Evolutionary conservation across 2,797 vertebrate species (phyloP).

Genomic region (Anguilla megastoma): DNA sequence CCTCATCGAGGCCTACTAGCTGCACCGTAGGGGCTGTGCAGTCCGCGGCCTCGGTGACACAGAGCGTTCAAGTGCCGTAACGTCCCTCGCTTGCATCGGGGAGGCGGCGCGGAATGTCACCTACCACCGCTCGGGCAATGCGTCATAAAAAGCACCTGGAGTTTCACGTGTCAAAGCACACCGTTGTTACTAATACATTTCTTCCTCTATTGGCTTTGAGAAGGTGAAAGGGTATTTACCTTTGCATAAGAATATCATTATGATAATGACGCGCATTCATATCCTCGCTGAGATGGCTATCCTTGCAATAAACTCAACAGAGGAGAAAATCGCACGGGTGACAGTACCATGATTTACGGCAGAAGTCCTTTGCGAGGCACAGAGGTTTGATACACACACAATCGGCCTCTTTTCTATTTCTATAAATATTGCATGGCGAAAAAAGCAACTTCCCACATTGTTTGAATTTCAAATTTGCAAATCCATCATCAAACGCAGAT

Average conservation of each 20-base stretch:
- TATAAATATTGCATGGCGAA: slow-evolving; percentile 30
- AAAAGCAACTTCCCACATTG: slow-evolving; percentile 4
- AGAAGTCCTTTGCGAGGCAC: slow-evolving; percentile 53
- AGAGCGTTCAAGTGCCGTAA: neutral
- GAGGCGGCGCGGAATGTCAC: neutral
- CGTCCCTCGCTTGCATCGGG: neutral
- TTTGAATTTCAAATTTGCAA: slow-evolving; percentile 21
- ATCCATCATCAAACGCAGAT: slow-evolving; percentile 25
- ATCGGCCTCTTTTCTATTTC: slow-evolving; percentile 56
- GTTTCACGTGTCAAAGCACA: slow-evolving; percentile 31
- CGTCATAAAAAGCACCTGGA: neutral
- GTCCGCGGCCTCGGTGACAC: neutral
- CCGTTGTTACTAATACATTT: slow-evolving; percentile 34
- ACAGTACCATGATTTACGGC: slow-evolving; percentile 60
- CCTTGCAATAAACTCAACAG: slow-evolving; percentile 67
- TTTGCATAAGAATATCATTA: slow-evolving; percentile 57
- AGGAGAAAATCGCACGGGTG: slow-evolving; percentile 60
- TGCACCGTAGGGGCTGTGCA: neutral
- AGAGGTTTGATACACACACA: slow-evolving; percentile 51
- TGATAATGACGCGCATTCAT: slow-evolving; percentile 59
- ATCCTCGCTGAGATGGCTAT: slow-evolving; percentile 53
- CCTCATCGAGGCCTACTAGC: neutral
- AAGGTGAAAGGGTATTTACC: slow-evolving; percentile 18
- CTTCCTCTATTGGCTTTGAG: slow-evolving; percentile 31
- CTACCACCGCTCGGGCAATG: neutral